These are phyloP conservation scores for Andricus grossulariae DNA, from an alignment of 1,140 invertebrate species.

Conservation along the genomic window DNA sequence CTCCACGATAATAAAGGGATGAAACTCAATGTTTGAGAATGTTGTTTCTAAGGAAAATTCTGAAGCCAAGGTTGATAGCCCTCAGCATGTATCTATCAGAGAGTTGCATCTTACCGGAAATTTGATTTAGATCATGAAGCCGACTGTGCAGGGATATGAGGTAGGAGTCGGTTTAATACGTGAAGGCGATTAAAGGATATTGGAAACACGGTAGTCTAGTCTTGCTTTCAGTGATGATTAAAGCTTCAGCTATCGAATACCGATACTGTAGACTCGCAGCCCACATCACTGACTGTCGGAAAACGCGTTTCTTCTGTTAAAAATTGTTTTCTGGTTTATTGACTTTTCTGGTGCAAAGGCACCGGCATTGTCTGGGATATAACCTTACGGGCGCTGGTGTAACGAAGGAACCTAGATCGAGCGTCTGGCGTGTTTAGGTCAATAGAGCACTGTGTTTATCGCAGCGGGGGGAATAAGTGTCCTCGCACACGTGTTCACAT, in stretches of 20 bases:
- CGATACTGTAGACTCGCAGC: slow-evolving; percentile 18
- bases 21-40: background rate
- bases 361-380: slow-evolving; percentile 10
- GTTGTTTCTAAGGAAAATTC: too few relatives aligned
- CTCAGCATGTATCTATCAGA: background rate
- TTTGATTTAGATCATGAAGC: background rate
- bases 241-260: slow-evolving; percentile 10
- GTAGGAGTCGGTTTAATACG: slow-evolving; percentile 1
- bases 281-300: background rate
- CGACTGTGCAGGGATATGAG: background rate
- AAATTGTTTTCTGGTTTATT: slow-evolving; percentile 27
- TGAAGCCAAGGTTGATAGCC: background rate
- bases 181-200: slow-evolving; percentile 21
- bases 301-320: background rate
- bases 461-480: background rate
- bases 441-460: slow-evolving; percentile 26
- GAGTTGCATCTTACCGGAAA: background rate
- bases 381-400: background rate
- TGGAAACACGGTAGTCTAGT: slow-evolving; percentile 4
- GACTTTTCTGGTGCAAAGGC: slow-evolving; percentile 8
- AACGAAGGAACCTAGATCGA: slow-evolving; percentile 29
- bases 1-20: background rate
- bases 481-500: background rate
- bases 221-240: slow-evolving; percentile 5
- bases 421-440: slow-evolving; percentile 22